Base-by-base conservation (phyloP, 2,797 vertebrate genomes). In the Pampus argenteus region DNA sequence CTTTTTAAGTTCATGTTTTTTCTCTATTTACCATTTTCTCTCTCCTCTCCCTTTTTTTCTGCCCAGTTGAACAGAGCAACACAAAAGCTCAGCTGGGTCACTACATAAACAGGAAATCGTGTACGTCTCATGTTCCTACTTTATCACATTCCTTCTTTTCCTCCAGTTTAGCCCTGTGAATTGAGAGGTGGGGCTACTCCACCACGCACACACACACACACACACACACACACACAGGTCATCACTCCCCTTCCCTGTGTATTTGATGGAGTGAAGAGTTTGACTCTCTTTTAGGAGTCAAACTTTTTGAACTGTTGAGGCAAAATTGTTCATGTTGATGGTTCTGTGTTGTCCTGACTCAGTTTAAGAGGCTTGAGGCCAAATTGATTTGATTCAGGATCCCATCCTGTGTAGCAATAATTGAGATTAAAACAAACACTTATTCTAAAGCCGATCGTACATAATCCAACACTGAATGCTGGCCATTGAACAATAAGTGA, bases 121-220 rank as follows among this genome's bases (percentile, higher is more conserved):
- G 29, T 31, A 31, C 8, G 4, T 38, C 2, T 51, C 20, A 18
- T 11, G 45, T 31, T 56, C n/a, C 17, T 42, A 56, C 79, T 83
- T 76, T 18, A 49, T 23, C 31, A 78, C 78, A 79, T 61, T 78
- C 65, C 58, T 60, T 47, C 17, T 36, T 1, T 28, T 65, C 72
- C 58, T 80, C 57, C 36, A 56, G 67, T 62, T 51, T 10, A 49
- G 48, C 49, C 54, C 28, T 40, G 5, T 18, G 56, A 55, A 22
- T 52, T 52, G 2, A 20, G 34, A 8, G 28, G 34, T 25, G 0
- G 7, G 1, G 5, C 47, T 10, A n/a, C 34, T 1, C 10, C 2
- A 0, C 3, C 2, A 13, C 34, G 13, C 17, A 13, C 17, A 44
- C 23, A 18, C 61, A 25, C 2, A 18, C 15, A 26, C 17, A 45